Evolutionary conservation across 2,797 vertebrate genomes (phyloP).

Genomic region (Anguilla obscura): DNA sequence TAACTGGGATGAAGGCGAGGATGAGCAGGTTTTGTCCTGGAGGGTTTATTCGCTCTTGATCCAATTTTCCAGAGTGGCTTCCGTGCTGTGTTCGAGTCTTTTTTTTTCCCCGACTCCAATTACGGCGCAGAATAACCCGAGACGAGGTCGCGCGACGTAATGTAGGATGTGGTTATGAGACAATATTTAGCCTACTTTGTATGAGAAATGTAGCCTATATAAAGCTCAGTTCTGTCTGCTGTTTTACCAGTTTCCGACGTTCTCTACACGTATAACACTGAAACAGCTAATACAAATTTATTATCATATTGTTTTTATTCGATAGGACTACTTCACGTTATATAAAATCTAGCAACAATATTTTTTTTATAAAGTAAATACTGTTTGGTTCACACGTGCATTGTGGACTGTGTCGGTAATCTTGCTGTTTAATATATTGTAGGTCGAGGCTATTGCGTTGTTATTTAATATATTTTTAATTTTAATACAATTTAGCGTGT

Average conservation of each 20-base stretch:
- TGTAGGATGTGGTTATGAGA: not conserved
- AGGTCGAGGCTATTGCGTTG: too few species aligned
- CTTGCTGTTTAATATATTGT: too few species aligned
- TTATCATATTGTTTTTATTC: not conserved
- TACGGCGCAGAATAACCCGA: not conserved
- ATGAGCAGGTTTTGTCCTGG: slow-evolving; percentile 17
- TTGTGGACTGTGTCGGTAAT: too few species aligned
- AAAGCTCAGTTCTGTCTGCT: not conserved
- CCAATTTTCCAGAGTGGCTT: slow-evolving; percentile 21
- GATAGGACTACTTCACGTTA: not conserved
- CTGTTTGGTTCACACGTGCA: too few species aligned
- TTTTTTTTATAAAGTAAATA: too few species aligned
- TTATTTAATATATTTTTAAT: too few species aligned
- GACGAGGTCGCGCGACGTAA: too few species aligned
- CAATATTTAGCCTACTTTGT: not conserved
- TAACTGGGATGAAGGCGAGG: not conserved
- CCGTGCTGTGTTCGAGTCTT: not conserved
- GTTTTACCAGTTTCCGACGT: not conserved
- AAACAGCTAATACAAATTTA: not conserved
- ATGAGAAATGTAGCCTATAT: not conserved
- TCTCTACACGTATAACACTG: not conserved
- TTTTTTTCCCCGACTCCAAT: not conserved
- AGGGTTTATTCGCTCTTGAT: slow-evolving; percentile 9
- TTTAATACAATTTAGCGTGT: too few species aligned
- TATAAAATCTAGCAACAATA: too few species aligned